Evolutionary conservation across 2,888 invertebrate genomes (phyloP).

Genomic region (Cistogaster globosa): DNA sequence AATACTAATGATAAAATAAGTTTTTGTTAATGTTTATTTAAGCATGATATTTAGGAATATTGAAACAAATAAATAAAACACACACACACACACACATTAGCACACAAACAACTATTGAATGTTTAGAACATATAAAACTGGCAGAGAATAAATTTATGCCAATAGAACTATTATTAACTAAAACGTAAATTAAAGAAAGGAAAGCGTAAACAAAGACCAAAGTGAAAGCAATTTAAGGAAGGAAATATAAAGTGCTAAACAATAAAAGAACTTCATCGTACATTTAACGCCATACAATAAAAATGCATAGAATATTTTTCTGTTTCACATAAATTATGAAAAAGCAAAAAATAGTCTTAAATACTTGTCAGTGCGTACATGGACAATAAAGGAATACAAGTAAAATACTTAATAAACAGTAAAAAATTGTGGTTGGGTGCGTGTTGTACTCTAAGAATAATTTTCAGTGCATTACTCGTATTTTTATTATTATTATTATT

Average conservation of each 20-base stretch:
- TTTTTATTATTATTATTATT: no score
- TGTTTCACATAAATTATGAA: background rate
- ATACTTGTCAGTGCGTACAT: background rate
- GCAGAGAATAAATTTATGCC: conserved; percentile 37
- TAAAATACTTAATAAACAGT: no score
- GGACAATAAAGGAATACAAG: no score
- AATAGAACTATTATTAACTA: conserved; percentile 45
- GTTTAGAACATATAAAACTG: no score
- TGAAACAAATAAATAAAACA: background rate
- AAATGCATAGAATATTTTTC: background rate
- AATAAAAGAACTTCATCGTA: conserved; percentile 7
- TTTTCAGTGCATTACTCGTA: no score
- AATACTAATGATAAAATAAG: conserved; percentile 10
- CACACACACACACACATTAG: no score
- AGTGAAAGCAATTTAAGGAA: conserved; percentile 17
- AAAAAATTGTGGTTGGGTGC: no score
- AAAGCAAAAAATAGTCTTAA: background rate
- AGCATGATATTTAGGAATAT: conserved; percentile 12
- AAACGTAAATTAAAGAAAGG: background rate
- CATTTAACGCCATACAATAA: conserved; percentile 5
- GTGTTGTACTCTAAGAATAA: no score
- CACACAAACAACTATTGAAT: no score
- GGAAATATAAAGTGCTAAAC: conserved; percentile 5
- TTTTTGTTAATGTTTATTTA: background rate
- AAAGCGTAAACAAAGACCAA: background rate